phyloP scores from a whole-genome alignment of 2,113 vertebrate genomes.

The Hydrochoerus hydrochaeris region DNA sequence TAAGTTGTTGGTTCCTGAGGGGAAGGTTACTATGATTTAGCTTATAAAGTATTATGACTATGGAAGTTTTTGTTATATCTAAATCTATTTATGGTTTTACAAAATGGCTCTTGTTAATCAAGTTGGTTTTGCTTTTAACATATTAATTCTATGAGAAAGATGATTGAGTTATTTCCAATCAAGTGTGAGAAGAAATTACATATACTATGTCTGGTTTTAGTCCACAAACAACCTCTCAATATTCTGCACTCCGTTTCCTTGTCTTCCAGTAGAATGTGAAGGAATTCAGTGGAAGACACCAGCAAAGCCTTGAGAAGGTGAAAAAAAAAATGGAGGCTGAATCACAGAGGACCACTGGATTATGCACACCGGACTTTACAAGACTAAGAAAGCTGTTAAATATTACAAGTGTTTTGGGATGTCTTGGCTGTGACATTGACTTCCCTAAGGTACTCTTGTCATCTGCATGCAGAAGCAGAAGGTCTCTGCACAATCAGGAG shows the following conservation, averaged over 20 bases:
- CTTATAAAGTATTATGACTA: not conserved
- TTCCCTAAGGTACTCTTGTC: not conserved
- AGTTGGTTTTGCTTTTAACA: not conserved
- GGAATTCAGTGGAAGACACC: not conserved
- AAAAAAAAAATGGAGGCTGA: not conserved
- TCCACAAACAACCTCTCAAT: not conserved
- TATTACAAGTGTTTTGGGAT: not conserved
- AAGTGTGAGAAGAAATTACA: not conserved
- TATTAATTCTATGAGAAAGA: not conserved
- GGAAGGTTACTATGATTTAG: not conserved
- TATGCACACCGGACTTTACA: not conserved
- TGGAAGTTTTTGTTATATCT: not conserved
- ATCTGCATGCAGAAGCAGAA: not conserved
- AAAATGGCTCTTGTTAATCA: not conserved
- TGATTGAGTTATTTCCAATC: not conserved
- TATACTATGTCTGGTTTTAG: not conserved
- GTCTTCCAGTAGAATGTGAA: not conserved
- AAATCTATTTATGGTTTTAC: not conserved
- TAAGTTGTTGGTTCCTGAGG: not conserved
- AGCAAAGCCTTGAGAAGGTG: not conserved
- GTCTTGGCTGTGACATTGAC: not conserved
- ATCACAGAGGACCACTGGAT: not conserved
- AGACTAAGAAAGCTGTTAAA: not conserved
- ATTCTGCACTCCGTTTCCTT: not conserved
- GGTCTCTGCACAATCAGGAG: not conserved